phyloP scores from a whole-genome alignment of 2,113 vertebrate genomes.

The Puma concolor region DNA sequence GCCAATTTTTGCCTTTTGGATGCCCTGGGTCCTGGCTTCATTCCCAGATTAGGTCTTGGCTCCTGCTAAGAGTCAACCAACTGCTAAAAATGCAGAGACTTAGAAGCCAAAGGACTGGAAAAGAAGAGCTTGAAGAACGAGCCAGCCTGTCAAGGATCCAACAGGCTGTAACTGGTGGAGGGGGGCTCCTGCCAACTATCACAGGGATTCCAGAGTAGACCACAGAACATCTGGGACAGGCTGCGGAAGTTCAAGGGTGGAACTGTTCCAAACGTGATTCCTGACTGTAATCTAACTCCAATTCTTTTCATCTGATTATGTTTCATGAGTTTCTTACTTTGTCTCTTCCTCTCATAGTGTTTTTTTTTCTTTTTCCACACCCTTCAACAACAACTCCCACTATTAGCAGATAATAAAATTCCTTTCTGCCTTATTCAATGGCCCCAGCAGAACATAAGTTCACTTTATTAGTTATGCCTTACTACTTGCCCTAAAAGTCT shows the following conservation, averaged over 20 bases:
- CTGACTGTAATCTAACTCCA: not conserved
- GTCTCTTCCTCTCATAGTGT: no score
- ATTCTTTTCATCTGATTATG: not conserved
- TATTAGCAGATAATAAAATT: not conserved
- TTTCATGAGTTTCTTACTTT: not conserved
- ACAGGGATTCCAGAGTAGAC: not conserved
- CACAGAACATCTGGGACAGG: not conserved
- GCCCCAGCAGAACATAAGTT: not conserved
- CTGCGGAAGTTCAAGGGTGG: not conserved
- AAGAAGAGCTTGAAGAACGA: slow-evolving; percentile 1
- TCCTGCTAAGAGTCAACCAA: slow-evolving; percentile 48
- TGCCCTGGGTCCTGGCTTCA: slow-evolving; percentile 57
- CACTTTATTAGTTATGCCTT: not conserved
- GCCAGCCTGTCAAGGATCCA: not conserved
- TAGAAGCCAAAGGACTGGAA: slow-evolving; percentile 51
- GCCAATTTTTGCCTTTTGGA: slow-evolving; percentile 30
- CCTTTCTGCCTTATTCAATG: not conserved
- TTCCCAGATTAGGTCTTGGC: slow-evolving; percentile 42
- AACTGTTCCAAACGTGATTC: not conserved
- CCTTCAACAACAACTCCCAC: not conserved
- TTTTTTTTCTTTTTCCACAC: not conserved
- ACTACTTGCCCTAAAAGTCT: not conserved
- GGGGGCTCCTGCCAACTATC: not conserved
- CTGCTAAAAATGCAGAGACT: slow-evolving; percentile 35
- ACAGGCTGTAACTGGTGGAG: not conserved